A percentile compares a stretch with the other conserved stretches of the same genome.
Evolutionary conservation across 1,140 invertebrate genomes (phyloP).

Genomic region (Apis cerana): DNA sequence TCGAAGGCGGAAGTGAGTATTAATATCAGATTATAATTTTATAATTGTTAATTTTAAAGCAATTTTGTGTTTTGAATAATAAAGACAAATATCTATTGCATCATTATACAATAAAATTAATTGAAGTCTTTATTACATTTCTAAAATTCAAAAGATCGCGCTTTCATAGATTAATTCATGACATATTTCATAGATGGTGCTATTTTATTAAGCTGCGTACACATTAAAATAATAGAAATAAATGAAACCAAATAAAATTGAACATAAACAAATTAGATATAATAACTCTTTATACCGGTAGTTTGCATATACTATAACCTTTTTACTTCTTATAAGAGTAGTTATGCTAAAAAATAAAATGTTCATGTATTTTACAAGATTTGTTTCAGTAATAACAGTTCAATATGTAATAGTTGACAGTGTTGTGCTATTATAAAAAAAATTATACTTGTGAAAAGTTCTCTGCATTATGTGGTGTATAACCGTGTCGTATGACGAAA

Average conservation of each 20-base stretch:
- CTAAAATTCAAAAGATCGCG: slow-evolving; percentile 16
- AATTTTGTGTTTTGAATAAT: background rate
- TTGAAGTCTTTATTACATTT: background rate
- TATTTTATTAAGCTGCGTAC: background rate
- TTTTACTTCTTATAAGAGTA: background rate
- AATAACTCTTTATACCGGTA: background rate
- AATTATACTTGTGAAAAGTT: background rate
- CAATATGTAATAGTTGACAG: background rate
- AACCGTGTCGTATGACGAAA: slow-evolving; percentile 36
- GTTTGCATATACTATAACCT: background rate
- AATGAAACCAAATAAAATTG: background rate
- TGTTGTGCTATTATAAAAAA: background rate
- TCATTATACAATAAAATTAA: slow-evolving; percentile 9
- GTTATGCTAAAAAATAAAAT: background rate
- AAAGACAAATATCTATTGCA: background rate
- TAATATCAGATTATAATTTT: background rate
- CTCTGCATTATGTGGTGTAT: background rate
- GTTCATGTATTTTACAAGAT: too few relatives aligned
- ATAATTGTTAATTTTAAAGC: background rate
- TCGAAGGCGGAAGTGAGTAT: slow-evolving; percentile 71
- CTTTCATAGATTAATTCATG: background rate
- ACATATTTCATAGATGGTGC: slow-evolving; percentile 8
- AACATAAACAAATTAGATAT: background rate
- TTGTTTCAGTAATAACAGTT: background rate
- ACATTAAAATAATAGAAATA: background rate